Percentiles rank a stretch among this genome's conserved stretches.
Evolutionary conservation across 2,888 invertebrate species (phyloP).

Genomic region (Melitaea athalia): DNA sequence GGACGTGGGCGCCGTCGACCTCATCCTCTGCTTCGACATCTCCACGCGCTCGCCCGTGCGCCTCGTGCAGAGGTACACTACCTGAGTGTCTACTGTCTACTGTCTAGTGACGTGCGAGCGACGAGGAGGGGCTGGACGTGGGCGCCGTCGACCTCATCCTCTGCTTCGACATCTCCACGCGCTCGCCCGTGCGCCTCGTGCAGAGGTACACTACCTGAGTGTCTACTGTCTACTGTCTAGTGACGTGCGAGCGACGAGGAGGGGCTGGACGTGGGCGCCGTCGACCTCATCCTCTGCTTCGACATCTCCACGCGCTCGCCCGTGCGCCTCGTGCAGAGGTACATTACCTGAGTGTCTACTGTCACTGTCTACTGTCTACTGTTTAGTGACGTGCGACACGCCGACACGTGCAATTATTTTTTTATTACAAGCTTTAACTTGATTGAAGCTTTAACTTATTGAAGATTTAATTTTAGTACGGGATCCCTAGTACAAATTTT

Average conservation of each 20-base stretch:
- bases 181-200: conserved; percentile 91
- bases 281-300: conserved; percentile 96
- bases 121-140: conserved; percentile 97
- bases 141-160: conserved; percentile 96
- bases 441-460: too few species aligned
- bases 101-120: conserved; percentile 78
- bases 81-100: too few species aligned
- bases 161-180: conserved; percentile 94
- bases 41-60: conserved; percentile 92
- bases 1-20: conserved; percentile 95
- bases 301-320: conserved; percentile 93
- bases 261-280: conserved; percentile 95
- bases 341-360: too few species aligned
- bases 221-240: too few species aligned
- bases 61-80: conserved; percentile 90
- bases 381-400: conserved; percentile 57
- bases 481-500: too few species aligned
- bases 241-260: conserved; percentile 89
- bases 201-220: too few species aligned
- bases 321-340: conserved; percentile 90
- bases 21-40: conserved; percentile 96
- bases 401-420: too few species aligned
- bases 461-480: too few species aligned
- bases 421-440: too few species aligned
- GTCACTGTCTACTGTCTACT: too few species aligned